These are phyloP conservation scores for Pangasius mekongensis DNA, from an alignment of 2,797 vertebrate species.

Conservation along the genomic window DNA sequence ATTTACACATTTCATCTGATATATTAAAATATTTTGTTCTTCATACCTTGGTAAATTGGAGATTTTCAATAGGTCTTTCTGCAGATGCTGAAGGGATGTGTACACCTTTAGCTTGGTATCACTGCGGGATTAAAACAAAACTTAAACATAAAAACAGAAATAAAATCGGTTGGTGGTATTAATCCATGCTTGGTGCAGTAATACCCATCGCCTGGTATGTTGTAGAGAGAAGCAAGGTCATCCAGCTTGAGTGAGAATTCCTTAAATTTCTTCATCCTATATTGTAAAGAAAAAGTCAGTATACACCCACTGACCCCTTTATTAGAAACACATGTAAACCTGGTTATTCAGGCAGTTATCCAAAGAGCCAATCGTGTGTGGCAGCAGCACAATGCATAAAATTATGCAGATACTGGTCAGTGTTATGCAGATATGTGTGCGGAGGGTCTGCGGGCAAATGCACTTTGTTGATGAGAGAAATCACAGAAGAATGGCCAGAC, in stretches of 20 bases:
- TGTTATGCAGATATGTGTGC: background rate
- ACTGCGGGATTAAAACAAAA: slow-evolving; percentile 62
- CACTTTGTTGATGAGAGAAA: background rate
- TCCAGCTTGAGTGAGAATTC: slow-evolving; percentile 78
- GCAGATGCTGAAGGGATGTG: slow-evolving; percentile 74
- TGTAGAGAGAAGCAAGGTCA: slow-evolving; percentile 75
- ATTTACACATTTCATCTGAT: background rate
- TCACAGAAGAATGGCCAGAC: background rate
- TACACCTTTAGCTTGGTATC: slow-evolving; percentile 78
- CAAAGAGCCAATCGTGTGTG: background rate
- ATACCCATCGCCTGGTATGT: slow-evolving; percentile 81
- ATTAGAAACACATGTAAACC: background rate
- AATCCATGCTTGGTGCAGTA: background rate
- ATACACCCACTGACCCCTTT: background rate
- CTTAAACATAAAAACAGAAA: slow-evolving; percentile 17
- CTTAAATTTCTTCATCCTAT: slow-evolving; percentile 78
- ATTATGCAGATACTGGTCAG: background rate
- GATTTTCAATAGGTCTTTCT: slow-evolving; percentile 79
- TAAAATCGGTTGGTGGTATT: background rate
- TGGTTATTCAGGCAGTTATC: background rate
- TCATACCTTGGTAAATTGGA: slow-evolving; percentile 76
- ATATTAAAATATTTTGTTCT: background rate
- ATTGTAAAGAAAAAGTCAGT: background rate
- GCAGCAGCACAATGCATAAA: background rate
- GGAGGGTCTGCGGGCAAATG: background rate